phyloP scores from a whole-genome alignment of 1,140 invertebrate genomes.

The Diplogasteroides magnus region DNA sequence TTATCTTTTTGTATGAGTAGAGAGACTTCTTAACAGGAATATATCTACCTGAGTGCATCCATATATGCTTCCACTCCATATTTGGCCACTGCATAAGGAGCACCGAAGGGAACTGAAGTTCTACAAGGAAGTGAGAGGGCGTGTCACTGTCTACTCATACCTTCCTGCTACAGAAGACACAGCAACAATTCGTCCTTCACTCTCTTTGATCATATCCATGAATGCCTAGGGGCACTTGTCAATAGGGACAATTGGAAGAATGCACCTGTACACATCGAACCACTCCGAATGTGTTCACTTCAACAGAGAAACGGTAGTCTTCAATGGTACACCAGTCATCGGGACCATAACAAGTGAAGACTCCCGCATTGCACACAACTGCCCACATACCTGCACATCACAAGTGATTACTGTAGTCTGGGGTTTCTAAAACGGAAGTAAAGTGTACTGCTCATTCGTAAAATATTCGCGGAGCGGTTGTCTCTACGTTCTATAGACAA shows the following conservation, averaged over 20 bases:
- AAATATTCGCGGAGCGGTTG: too few relatives aligned
- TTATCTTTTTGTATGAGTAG: background rate
- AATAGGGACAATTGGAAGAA: too few relatives aligned
- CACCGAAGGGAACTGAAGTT: constrained; percentile 22
- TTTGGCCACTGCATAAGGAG: constrained; percentile 41
- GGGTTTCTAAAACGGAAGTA: too few relatives aligned
- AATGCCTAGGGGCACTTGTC: too few relatives aligned
- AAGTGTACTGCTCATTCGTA: too few relatives aligned
- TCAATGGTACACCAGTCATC: constrained; percentile 41
- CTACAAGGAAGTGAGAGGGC: too few relatives aligned
- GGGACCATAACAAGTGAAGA: constrained; percentile 47
- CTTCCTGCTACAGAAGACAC: constrained; percentile 44
- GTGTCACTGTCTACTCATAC: too few relatives aligned
- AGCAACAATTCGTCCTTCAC: constrained; percentile 42
- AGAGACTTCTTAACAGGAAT: too few relatives aligned
- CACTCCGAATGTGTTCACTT: constrained; percentile 37
- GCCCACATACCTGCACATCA: constrained; percentile 38
- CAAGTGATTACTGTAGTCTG: background rate
- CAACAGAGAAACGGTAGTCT: constrained; percentile 36
- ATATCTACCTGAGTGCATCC: constrained; percentile 36
- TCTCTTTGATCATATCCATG: constrained; percentile 39
- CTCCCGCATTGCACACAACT: constrained; percentile 41
- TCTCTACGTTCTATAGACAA: too few relatives aligned
- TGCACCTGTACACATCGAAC: constrained; percentile 34
- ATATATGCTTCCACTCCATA: constrained; percentile 47